phyloP scores from a whole-genome alignment of 2,888 invertebrate genomes.

The Drosophila diplacantha region DNA sequence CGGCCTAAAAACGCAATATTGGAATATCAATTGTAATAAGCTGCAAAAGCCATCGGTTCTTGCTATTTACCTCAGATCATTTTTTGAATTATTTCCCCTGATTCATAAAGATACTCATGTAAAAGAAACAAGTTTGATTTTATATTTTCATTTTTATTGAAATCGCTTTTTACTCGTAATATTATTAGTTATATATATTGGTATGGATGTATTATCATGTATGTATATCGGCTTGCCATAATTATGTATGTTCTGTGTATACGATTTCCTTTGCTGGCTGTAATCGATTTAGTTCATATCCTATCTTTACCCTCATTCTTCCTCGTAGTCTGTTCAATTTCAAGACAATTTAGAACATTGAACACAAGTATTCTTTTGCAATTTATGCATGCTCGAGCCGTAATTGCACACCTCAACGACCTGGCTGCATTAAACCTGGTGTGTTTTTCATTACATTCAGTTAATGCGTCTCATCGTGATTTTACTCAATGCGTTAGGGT shows the following conservation, averaged over 20 bases:
- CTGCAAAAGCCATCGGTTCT: neutral
- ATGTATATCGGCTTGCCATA: constrained; percentile 69
- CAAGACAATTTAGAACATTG: constrained; percentile 55
- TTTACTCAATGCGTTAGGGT: constrained; percentile 40
- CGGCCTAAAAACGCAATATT: too few species aligned
- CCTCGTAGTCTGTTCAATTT: constrained; percentile 29
- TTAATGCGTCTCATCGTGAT: constrained; percentile 38
- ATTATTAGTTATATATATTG: constrained; percentile 59
- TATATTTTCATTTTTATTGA: constrained; percentile 66
- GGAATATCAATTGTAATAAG: neutral
- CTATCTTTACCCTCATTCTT: constrained; percentile 31
- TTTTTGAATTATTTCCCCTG: too few species aligned
- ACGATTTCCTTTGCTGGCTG: constrained; percentile 49
- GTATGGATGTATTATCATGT: constrained; percentile 68
- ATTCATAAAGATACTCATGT: neutral
- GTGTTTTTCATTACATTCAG: constrained; percentile 22
- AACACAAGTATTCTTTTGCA: constrained; percentile 47
- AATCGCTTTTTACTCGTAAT: constrained; percentile 67
- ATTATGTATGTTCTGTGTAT: constrained; percentile 52
- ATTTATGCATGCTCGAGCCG: constrained; percentile 29
- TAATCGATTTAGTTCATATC: constrained; percentile 41
- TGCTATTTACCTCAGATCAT: neutral
- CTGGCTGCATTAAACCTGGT: constrained; percentile 11
- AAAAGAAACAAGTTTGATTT: constrained; percentile 24
- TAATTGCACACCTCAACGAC: constrained; percentile 12